These are phyloP conservation scores for Rhagoletis zephyria DNA, from an alignment of 1,140 invertebrate genomes.

Conservation along the genomic window DNA sequence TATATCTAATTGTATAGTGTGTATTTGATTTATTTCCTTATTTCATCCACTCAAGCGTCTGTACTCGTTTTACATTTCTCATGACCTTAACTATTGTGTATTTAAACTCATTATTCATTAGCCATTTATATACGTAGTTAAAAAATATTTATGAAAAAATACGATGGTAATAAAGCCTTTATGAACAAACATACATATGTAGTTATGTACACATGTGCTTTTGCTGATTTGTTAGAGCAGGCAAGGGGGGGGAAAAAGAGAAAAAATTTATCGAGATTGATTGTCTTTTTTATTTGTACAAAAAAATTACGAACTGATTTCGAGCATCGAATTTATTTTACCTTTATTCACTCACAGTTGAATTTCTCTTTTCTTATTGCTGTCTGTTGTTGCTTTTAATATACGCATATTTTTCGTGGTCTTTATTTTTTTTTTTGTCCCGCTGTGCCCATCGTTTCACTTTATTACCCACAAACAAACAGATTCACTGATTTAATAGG, in stretches of 20 bases:
- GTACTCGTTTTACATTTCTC: constrained; percentile 40
- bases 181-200: background rate
- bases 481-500: constrained; percentile 48
- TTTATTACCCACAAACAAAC: constrained; percentile 47
- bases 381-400: background rate
- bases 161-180: background rate
- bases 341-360: too few species aligned
- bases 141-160: constrained; percentile 37
- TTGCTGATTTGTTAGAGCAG: constrained; percentile 32
- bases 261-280: constrained; percentile 38
- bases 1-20: background rate
- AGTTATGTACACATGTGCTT: background rate
- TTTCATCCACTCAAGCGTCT: background rate
- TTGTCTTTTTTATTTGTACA: constrained; percentile 49
- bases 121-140: constrained; percentile 6
- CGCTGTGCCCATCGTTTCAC: constrained; percentile 35
- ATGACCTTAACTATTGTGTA: constrained; percentile 44
- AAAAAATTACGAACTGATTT: constrained; percentile 33
- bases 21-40: constrained; percentile 32
- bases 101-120: constrained; percentile 53
- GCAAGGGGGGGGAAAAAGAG: background rate
- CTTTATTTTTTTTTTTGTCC: constrained; percentile 2
- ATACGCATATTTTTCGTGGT: background rate
- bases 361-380: too few species aligned
- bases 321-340: background rate